Percentiles rank a stretch among this genome's conserved stretches.
Evolutionary conservation across 2,797 vertebrate genomes (phyloP).

Genomic region (Uromys caudimaculatus): DNA sequence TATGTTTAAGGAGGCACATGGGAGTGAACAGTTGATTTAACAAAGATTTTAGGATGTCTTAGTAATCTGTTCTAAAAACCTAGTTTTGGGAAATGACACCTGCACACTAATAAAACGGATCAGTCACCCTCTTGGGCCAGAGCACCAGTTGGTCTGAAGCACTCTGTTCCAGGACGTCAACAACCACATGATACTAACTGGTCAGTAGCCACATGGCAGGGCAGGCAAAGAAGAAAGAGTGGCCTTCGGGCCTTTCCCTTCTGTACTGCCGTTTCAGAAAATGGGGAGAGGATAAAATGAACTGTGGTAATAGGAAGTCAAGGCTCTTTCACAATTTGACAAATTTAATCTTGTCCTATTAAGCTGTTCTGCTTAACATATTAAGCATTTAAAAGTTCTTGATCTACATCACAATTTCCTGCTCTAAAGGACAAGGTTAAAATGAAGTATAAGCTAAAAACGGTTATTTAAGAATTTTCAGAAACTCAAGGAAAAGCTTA

Average conservation of each 20-base stretch:
- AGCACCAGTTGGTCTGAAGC: background rate
- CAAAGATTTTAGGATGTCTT: background rate
- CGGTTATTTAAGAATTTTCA: background rate
- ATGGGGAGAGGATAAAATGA: background rate
- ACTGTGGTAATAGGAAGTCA: background rate
- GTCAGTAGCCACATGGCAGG: background rate
- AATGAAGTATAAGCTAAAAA: conserved; percentile 37
- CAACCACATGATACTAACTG: background rate
- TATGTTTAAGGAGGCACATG: background rate
- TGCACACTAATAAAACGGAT: conserved; percentile 23
- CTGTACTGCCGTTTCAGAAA: background rate
- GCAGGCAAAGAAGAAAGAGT: background rate
- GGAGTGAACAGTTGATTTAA: background rate
- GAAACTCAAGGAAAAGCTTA: background rate
- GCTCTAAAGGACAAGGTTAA: conserved; percentile 35
- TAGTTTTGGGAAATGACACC: conserved; percentile 11
- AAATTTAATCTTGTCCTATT: conserved; percentile 37
- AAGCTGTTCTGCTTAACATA: conserved; percentile 28
- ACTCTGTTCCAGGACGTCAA: background rate
- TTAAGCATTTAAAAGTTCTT: conserved; percentile 17
- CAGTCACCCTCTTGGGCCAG: background rate
- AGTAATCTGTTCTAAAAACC: conserved; percentile 44
- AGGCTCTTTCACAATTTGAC: background rate
- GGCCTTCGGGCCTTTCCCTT: background rate
- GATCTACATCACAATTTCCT: background rate